phyloP scores from a whole-genome alignment of 2,888 invertebrate genomes.

The Andricus curvator region DNA sequence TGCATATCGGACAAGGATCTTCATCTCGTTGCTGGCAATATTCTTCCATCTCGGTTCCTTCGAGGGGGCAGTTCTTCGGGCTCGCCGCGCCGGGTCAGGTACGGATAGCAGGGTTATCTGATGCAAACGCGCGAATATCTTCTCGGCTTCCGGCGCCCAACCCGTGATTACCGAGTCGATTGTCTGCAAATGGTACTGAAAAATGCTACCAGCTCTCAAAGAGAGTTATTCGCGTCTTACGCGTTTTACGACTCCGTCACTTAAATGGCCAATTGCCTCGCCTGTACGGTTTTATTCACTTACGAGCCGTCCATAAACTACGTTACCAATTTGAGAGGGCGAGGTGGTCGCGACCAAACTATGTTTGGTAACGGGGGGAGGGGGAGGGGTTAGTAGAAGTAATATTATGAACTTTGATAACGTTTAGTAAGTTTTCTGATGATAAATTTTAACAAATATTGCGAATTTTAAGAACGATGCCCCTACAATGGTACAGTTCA shows the following conservation, averaged over 20 bases:
- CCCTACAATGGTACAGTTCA: too few species aligned
- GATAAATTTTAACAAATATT: too few species aligned
- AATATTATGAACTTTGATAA: too few species aligned
- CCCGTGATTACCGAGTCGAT: slow-evolving; percentile 72
- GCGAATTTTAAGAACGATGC: too few species aligned
- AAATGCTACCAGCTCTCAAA: slow-evolving; percentile 67
- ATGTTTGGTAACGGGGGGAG: rapidly evolving
- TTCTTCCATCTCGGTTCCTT: slow-evolving; percentile 45
- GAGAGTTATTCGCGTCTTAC: slow-evolving; percentile 48
- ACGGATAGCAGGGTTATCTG: slow-evolving; percentile 66
- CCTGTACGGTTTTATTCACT: slow-evolving; percentile 54
- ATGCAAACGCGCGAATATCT: slow-evolving; percentile 74
- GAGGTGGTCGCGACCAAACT: too few species aligned
- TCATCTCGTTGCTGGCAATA: slow-evolving; percentile 24
- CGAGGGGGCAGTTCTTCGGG: slow-evolving; percentile 52
- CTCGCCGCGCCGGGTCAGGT: slow-evolving; percentile 16
- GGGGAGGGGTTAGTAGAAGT: too few species aligned
- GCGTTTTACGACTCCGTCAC: slow-evolving; percentile 57
- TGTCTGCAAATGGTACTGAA: slow-evolving; percentile 71
- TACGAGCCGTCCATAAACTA: too few species aligned
- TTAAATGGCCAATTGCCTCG: slow-evolving; percentile 53
- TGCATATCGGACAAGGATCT: slow-evolving; percentile 35
- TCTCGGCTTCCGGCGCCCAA: slow-evolving; percentile 72
- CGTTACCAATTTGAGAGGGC: too few species aligned
- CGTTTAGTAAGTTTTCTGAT: too few species aligned